These are phyloP conservation scores for Nerophis lumbriciformis DNA, from an alignment of 2,113 vertebrate species.

Conservation along the genomic window DNA sequence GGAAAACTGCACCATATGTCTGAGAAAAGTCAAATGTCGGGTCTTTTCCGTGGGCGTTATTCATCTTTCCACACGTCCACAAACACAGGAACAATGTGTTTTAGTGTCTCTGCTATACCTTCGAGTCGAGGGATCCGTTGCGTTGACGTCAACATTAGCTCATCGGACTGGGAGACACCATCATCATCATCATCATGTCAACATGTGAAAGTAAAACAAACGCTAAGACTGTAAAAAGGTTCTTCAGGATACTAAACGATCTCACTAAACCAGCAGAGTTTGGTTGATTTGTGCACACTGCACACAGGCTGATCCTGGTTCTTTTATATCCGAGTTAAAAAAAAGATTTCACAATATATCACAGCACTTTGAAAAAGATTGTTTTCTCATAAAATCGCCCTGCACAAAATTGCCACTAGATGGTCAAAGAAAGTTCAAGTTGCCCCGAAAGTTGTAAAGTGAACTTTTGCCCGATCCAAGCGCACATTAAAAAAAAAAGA, in stretches of 20 bases:
- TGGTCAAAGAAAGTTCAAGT: slow-evolving; percentile 3
- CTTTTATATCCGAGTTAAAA: slow-evolving; percentile 30
- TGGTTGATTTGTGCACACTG: slow-evolving; percentile 18
- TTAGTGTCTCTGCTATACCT: slow-evolving; percentile 23
- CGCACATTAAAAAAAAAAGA: neutral
- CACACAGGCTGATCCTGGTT: slow-evolving; percentile 15
- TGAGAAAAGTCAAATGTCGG: slow-evolving; percentile 37
- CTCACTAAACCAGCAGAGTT: slow-evolving; percentile 1
- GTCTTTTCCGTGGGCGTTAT: slow-evolving; percentile 35
- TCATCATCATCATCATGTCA: neutral
- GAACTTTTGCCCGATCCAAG: neutral
- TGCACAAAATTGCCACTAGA: neutral
- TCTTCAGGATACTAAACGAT: slow-evolving; percentile 15
- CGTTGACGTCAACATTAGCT: slow-evolving; percentile 12
- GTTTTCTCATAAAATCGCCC: slow-evolving; percentile 1
- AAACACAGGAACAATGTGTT: slow-evolving; percentile 22
- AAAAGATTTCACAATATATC: slow-evolving; percentile 1
- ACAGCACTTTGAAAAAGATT: neutral
- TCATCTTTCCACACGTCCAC: slow-evolving; percentile 28
- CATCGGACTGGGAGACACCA: slow-evolving; percentile 6
- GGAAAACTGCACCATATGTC: slow-evolving; percentile 29
- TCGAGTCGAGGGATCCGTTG: slow-evolving; percentile 5
- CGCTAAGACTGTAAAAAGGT: slow-evolving; percentile 19
- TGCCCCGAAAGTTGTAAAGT: too few relatives aligned
- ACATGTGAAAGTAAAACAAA: slow-evolving; percentile 11